Base-by-base conservation (phyloP, 2,797 vertebrate genomes). In the Dicrostonyx torquatus region DNA sequence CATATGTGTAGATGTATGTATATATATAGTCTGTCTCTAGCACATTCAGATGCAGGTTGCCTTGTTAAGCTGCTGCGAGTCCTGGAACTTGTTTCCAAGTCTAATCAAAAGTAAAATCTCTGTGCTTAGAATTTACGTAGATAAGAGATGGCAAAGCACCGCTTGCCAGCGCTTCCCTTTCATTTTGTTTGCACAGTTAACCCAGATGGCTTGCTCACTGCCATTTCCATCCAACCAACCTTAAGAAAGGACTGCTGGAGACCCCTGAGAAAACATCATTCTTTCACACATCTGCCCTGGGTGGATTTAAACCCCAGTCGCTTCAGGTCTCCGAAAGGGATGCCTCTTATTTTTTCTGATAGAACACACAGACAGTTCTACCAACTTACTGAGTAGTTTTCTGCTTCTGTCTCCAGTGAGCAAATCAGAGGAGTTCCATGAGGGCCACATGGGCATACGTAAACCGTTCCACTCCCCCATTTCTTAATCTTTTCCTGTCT, bases 181-280 rank as follows among this genome's bases (percentile, higher is more conserved):
- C 18, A 40, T 90, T 97, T 95, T 89, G 45, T 62, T 93, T 83
- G 93, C 82, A 92, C 3, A 73, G 82, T 70, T 60, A 86, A 14
- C n/a, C 75, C 37, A 3, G 84, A 8, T 18, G 68, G 17, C 20
- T 75, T 90, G 17, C 60, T 82, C 88, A 9, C 37, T 29, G 0
- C 34, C 58, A 68, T 50, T 95, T 91, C 10, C 60, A 94, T 55
- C 60, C 90, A 94, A 76, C 3, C 93, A 97, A 84, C 90, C 89
- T 26, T 0, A 93, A 90, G 53, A 68, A 48, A 26, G n/a, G 80
- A 31, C 55, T 82, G 24, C 72, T 91, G 64, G 72, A 96, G 86
- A 43, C 62, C 94, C 89, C 85, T 66, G 85, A 95, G 77, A 96
- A 85, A 90, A 90, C 68, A 93, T 85, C 92, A 77, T 48, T 90